Evolutionary conservation across 2,113 vertebrate species (phyloP), one percentile per base, ranked within the genome.

Genomic region (Perca fluviatilis): DNA sequence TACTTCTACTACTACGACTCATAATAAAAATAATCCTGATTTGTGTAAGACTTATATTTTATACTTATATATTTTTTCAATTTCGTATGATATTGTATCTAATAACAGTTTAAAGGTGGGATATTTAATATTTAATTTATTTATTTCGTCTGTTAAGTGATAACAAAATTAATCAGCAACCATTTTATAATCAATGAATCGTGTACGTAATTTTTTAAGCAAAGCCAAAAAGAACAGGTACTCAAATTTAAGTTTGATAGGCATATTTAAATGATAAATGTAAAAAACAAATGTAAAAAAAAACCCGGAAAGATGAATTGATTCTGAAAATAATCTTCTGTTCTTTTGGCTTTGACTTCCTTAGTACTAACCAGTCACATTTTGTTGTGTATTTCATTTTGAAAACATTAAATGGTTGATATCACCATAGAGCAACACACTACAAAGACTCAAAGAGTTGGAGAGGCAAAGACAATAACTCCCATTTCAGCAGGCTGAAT

Each of bases 381-480:
- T 33, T 51, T 15, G 3, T 65, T 49, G 7, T 3, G 10, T 16
- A 5, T 74, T 62, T 51, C 1, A 46, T 14, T 46, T 56, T 21
- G 7, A 21, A 49, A n/a, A 50, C 5, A 60, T 68, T n/a, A 18
- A 18, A 58, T 49, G 43, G 8, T 25, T 50, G 36, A 49, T 47
- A 63, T 74, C 27, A 19, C 23, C 19, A 46, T 5, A 33, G 15
- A 65, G 43, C n/a, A 71, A 30, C 19, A 30, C 8, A 43, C 18
- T n/a, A 13, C 10, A 47, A 51, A 56, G 46, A 46, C 40, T 13
- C 33, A 36, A 25, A 23, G 23, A 14, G 36, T 40, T 14, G 5
- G 27, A 65, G 51, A 67, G 61, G 8, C 9, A 63, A 70, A 75
- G 61, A 36, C 73, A 73, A 72, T 58, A 84, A 13, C 75, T 46